Evolutionary conservation across 64 coral and sea anemone species (phyloP).

Genomic region (Orbicella faveolata): DNA sequence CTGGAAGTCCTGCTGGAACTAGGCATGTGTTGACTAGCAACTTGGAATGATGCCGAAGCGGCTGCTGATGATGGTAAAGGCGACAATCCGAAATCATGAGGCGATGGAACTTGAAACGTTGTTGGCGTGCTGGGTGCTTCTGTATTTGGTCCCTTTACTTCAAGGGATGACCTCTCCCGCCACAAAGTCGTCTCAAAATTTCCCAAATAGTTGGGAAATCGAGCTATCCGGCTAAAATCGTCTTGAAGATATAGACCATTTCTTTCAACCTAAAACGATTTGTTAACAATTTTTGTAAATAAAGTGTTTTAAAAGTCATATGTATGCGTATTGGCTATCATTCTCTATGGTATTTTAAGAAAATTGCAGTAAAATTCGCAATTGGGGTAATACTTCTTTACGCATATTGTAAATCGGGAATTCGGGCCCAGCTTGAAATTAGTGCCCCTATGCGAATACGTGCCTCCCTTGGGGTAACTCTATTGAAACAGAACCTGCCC

Average conservation of each 20-base stretch:
- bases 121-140: background rate
- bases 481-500: too few relatives aligned
- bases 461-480: too few relatives aligned
- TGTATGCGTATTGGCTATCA: too few relatives aligned
- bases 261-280: background rate
- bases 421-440: too few relatives aligned
- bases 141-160: background rate
- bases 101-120: background rate
- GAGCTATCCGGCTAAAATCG: slow-evolving; percentile 10
- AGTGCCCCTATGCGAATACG: too few relatives aligned
- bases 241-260: slow-evolving; percentile 5
- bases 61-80: background rate
- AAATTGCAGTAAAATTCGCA: too few relatives aligned
- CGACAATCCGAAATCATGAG: background rate
- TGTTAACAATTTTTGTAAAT: too few relatives aligned
- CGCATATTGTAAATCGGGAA: too few relatives aligned
- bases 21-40: background rate
- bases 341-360: too few relatives aligned
- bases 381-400: too few relatives aligned
- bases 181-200: background rate
- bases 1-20: background rate
- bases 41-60: background rate
- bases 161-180: background rate
- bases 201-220: slow-evolving; percentile 2
- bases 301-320: too few relatives aligned